Percentiles rank a stretch among this genome's conserved stretches.
These are phyloP conservation scores for Drosophila serrata DNA, from an alignment of 1,140 invertebrate genomes.

Conservation along the genomic window DNA sequence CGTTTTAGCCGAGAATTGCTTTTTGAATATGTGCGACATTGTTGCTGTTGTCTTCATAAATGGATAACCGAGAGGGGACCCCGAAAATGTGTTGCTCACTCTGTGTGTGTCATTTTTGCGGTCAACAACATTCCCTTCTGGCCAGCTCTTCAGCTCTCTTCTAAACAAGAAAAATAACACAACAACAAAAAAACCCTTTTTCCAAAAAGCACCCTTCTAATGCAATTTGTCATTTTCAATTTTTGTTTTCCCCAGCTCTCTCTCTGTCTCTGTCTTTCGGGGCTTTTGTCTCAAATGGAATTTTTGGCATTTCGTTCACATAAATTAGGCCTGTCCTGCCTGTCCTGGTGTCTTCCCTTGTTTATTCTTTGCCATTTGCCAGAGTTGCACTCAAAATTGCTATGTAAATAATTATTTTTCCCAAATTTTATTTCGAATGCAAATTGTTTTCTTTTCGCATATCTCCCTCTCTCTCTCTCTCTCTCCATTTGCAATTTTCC, in stretches of 20 bases:
- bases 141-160: conserved; percentile 1
- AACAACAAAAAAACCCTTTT: conserved; percentile 17
- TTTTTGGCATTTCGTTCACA: conserved; percentile 74
- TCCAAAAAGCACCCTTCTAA: conserved; percentile 39
- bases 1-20: conserved; percentile 70
- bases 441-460: conserved; percentile 64
- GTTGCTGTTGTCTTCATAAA: conserved; percentile 66
- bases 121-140: conserved; percentile 36
- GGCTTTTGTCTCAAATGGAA: conserved; percentile 69
- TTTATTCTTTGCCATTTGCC: conserved; percentile 24
- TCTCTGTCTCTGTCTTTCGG: not conserved
- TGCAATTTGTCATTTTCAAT: conserved; percentile 83
- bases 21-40: conserved; percentile 74
- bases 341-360: not conserved
- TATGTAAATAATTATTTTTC: conserved; percentile 61
- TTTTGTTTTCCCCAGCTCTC: conserved; percentile 38
- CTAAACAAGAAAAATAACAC: not conserved
- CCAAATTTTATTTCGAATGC: conserved; percentile 57
- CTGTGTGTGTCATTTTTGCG: conserved; percentile 73
- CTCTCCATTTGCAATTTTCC: conserved; percentile 9
- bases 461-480: conserved; percentile 13
- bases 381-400: conserved; percentile 59
- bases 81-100: conserved; percentile 64
- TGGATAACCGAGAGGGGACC: conserved; percentile 29
- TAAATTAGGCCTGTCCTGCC: conserved; percentile 60